Conservation (phyloP, 1,140 invertebrate genomes). For the Aphelinus atriplicis region DNA sequence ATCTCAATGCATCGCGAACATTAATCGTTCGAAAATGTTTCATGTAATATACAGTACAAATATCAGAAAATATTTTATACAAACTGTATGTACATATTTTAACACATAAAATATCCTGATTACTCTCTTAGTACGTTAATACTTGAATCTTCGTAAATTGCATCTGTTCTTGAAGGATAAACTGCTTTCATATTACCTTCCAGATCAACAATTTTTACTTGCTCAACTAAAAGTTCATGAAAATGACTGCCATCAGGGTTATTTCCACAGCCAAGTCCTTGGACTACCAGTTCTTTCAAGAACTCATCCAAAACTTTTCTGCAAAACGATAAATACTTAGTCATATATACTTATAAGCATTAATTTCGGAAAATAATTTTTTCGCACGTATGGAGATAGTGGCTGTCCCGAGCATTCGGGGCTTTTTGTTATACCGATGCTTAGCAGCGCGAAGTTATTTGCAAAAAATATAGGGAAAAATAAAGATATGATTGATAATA, state of each 20-base stretch:
- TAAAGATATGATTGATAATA: conserved; percentile 3
- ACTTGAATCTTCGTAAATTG: conserved; percentile 66
- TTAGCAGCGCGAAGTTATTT: too few species aligned
- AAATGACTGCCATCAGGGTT: conserved; percentile 42
- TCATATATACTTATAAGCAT: conserved; percentile 1
- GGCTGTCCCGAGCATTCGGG: too few species aligned
- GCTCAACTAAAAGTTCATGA: conserved; percentile 68
- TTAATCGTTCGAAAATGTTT: too few species aligned
- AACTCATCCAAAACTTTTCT: conserved; percentile 74
- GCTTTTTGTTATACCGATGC: too few species aligned
- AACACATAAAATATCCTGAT: conserved; percentile 34
- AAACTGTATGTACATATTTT: neutral
- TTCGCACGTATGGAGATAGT: neutral
- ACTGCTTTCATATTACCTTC: conserved; percentile 77
- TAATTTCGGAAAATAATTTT: neutral
- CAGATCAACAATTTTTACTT: conserved; percentile 76
- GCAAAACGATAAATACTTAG: conserved; percentile 33
- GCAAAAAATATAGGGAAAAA: neutral
- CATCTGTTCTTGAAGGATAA: conserved; percentile 81
- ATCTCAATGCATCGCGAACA: too few species aligned
- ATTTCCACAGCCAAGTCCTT: conserved; percentile 63
- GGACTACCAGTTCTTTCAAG: conserved; percentile 71
- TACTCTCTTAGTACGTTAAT: conserved; percentile 58
- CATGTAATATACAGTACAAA: conserved; percentile 7
- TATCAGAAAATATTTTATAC: conserved; percentile 31